Conservation (phyloP, 2,113 vertebrate species). For the Percina caprodes region DNA sequence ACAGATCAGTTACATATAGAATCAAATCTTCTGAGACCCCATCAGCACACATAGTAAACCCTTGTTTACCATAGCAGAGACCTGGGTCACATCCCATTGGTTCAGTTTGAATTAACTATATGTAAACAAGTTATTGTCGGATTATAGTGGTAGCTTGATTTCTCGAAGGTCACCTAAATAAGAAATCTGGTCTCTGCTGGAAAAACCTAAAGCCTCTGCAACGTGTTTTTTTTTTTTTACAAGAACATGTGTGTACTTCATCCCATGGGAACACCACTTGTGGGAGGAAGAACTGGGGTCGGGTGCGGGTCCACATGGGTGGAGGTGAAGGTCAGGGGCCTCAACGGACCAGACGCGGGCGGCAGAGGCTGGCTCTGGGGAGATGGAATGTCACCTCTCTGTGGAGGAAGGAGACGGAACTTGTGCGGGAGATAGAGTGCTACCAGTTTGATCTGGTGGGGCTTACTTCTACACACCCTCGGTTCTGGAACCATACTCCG, state of each 20-base stretch:
- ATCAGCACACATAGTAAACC: neutral
- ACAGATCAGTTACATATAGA: constrained; percentile 13
- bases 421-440: too few species aligned
- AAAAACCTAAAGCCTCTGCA: neutral
- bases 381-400: too few species aligned
- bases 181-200: neutral
- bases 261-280: too few species aligned
- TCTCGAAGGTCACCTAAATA: neutral
- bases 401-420: too few species aligned
- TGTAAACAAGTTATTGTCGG: neutral
- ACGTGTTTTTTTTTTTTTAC: neutral
- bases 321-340: too few species aligned
- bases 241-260: neutral
- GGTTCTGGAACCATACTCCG: too few species aligned
- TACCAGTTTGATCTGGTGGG: too few species aligned
- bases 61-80: neutral
- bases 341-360: too few species aligned
- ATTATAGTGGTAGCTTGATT: neutral
- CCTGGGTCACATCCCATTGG: neutral
- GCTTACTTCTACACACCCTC: too few species aligned
- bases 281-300: too few species aligned
- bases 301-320: too few species aligned
- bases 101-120: neutral
- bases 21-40: neutral
- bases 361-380: too few species aligned